Base-by-base conservation (phyloP, 2,797 vertebrate species). In the Notolabrus celidotus region DNA sequence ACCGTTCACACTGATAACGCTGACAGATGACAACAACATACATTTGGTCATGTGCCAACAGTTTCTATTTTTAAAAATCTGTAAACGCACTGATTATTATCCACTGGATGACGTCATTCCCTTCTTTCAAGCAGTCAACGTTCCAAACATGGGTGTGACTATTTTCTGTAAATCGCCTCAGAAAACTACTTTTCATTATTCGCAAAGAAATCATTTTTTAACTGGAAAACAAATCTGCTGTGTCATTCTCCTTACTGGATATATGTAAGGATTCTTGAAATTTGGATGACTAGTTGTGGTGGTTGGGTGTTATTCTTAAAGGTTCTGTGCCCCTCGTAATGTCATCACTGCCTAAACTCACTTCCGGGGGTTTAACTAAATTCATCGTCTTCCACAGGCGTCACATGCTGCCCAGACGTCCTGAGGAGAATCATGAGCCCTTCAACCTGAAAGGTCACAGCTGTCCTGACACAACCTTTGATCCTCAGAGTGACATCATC, bases 261-360 rank as follows among this genome's bases (percentile, higher is more conserved):
- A 45, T 39, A 12, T 46, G 2, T 23, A 27, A 19, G 33, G 43
- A 29, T 19, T 34, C 19, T 60, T 39, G 14, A 57, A 2, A 62
- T 52, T 27, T 12, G 20, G 51, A 71, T 51, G 64, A 60, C 23
- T 60, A 62, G 67, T 17, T 54, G 17, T 1, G 2, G 11, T 14
- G 2, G 11, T 14, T 4, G 2, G 14, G 5, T 4, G 47, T 19
- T 49, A 16, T 50, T 58, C 67, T 66, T 36, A 57, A 62, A 76
- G 23, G 7, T 8, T 6, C 22, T 10, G 27, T 22, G 20, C 10
- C 34, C 15, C 19, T 25, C 1, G 23, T 16, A 53, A n/a, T 47
- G 25, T 34, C 29, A 6, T 59, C 34, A 38, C 27, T 34, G 39
- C 25, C 29, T 60, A 59, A 14, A 19, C 10, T 34, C 27, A 36